Evolutionary conservation across 2,113 vertebrate species (phyloP), one percentile per base, ranked within the genome.

Genomic region (Percina caprodes): DNA sequence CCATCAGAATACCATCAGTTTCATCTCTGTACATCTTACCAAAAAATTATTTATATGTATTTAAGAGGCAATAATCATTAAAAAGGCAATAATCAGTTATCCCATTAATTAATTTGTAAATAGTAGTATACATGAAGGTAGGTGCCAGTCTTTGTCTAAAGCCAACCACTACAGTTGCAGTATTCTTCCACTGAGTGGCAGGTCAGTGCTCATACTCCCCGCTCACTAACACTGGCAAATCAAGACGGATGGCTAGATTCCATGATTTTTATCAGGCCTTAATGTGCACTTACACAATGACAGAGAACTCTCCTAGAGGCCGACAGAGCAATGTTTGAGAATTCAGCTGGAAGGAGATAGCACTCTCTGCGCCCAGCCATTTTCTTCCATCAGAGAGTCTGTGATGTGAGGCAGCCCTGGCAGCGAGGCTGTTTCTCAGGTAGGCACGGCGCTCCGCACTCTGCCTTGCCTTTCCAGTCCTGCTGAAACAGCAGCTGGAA

Each of bases 181-280:
- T 79, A 11, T 89, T 89, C 87, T 80, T 94, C 92, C 92, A 92
- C 91, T 89, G 92, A 92, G 92, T 90, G 92, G 92, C 91, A 92
- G 90, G 72, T 90, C 88, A 73, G 81, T 72, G 69, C 69, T 77
- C 75, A 52, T 78, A 54, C 85, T 83, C 70, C 23, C 75, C 8
- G 5, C 60, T 78, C 82, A 65, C 62, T 80, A 79, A 88, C 79
- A n/a, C 70, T 6, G 26, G 67, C 73, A 92, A 92, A 93, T 91
- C 84, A 93, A 94, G 91, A 94, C 74, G 68, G 89, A 94, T 94
- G 79, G 70, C 71, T 73, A 76, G 83, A 91, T 83, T 88, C 76
- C 74, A 66, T 86, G 35, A 78, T 91, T 89, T 87, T 92, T 92
- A 92, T 93, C 88, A 90, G 79, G 51, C 79, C 86, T 74, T 93